Evolutionary conservation across 2,797 vertebrate species (phyloP), one percentile per base, ranked within the genome.

Genomic region (Etheostoma nigrum): DNA sequence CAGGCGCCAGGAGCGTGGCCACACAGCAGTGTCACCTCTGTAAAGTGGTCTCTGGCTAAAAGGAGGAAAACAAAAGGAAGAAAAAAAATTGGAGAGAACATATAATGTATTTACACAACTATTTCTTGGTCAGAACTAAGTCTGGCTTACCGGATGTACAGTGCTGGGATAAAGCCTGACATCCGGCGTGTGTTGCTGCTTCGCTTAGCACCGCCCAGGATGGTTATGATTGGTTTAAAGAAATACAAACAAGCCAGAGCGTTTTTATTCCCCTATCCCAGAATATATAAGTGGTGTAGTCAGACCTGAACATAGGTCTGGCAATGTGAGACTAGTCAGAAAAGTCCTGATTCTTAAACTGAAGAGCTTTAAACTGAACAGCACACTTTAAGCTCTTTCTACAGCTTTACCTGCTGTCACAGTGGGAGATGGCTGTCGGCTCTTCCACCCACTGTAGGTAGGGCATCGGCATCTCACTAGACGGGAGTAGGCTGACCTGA

Each of bases 401-500:
- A 12, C 76, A 57, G 59, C 19, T 65, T 75, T 89, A 89, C 83
- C 91, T 84, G 86, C 36, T 18, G 77, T 79, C 67, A 47, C n/a
- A 23, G 52, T 60, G 5, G 81, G 74, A 68, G 78, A 89, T 0
- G 75, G 60, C 42, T 84, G 88, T 3, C 10, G 23, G 73, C 70
- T 87, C 48, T 0, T 72, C 77, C 54, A 86, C 78, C 49, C 86
- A 55, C 58, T 79, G 82, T 88, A 85, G 27, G 51, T 15, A 4
- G 88, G 82, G 57, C 78, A 90, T 49, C 84, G 71, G 57, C 93
- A 95, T 81, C 58, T 93, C 78, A 99, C 92, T 73, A 99, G 84
- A 69, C 94, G 95, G 15, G 92, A 85, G 86, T 98, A 99, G 0
- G 97, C 98, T 6, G 89, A 91, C 65, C 96, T 95, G 89, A 99